Base-by-base conservation (phyloP, 2,113 vertebrate genomes). In the Corythornis madagascariensis region DNA sequence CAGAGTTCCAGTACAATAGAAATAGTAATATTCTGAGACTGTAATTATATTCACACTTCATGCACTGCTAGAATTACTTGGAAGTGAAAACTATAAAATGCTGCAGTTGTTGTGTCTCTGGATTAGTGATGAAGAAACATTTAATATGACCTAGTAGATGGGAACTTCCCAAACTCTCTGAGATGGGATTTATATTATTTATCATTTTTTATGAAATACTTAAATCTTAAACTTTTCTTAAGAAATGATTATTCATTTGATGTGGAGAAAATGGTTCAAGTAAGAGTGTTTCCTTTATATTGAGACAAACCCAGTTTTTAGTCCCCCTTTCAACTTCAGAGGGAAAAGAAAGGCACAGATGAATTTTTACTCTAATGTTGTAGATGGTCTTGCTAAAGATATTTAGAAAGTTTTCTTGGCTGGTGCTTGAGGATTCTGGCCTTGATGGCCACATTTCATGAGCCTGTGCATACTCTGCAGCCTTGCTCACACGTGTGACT, bases 11-110 rank as follows among this genome's bases (percentile, higher is more conserved):
- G 82, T 79, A 97, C 91, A 97, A 97, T 93, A 94, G 88, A 94
- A 96, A 75, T 75, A 77, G 91, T 86, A 96, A 97, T 97, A 96
- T 94, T 96, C 96, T 72, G 66, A 95, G 74, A 78, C 84, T 96
- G 80, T 95, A 96, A 98, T 98, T 97, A 93, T 94, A 95, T 95
- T 97, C 94, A 95, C 66, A 91, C 70, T 95, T 72, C 60, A 96
- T 91, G 71, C 47, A 50, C 75, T 65, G 73, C 81, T 92, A 42
- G 75, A 97, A 96, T 94, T 91, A 78, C 77, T 96, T 74, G 71
- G 64, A 87, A 92, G 91, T 92, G 92, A 95, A 93, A 94, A 38
- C 50, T 56, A 60, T 80, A 63, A 81, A 90, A 94, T 17, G 5
- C 9, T 74, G 35, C 20, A 71, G 52, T 67, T 69, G 60, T 67